Evolutionary conservation across 1,140 invertebrate species (phyloP), one percentile per base, ranked within the genome.

Genomic region (Drosophila athabasca): DNA sequence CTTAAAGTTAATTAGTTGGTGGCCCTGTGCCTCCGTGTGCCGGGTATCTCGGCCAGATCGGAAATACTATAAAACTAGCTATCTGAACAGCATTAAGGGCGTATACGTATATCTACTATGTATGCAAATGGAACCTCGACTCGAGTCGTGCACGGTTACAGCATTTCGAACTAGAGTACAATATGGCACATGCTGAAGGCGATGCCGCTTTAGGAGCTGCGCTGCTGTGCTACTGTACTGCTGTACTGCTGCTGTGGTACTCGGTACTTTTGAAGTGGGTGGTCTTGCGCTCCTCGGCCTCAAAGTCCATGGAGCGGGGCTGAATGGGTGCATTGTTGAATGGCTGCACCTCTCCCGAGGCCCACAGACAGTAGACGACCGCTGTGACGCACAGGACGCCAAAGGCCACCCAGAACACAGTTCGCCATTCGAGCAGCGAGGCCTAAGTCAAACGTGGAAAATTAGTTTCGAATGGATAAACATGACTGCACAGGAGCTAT

Each of bases 321-420:
- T 75, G 45, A 3, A 69, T 61, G n/a, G 65, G 58, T 3, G 92
- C 89, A 74, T 93, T 92, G 91, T 95, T 96, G 95, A 95, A 96
- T 68, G 93, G 93, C 72, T 96, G 95, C 31, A 95, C 93, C 65
- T 96, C 94, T 1, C 94, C 95, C 43, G 95, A 95, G 0, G 94
- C 95, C 92, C 94, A 95, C 6, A 96, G 79, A 6, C 95, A 92
- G 81, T 96, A 98, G 5, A 97, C 85, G 6, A 96, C 69, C 64
- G 96, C 96, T 0, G 96, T 96, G 11, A 95, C 84, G 7, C 94
- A 91, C 72, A 97, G 96, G 0, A 87, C 83, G 0, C 90, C 95
- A 31, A 96, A 93, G 0, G 95, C 94, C 62, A 97, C 95, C 95
- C 96, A 97, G 88, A 97, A 97, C 1, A 97, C 96, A 3, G 94